Evolutionary conservation across 2,113 vertebrate species (phyloP).

Genomic region (Poeciliopsis occidentalis): DNA sequence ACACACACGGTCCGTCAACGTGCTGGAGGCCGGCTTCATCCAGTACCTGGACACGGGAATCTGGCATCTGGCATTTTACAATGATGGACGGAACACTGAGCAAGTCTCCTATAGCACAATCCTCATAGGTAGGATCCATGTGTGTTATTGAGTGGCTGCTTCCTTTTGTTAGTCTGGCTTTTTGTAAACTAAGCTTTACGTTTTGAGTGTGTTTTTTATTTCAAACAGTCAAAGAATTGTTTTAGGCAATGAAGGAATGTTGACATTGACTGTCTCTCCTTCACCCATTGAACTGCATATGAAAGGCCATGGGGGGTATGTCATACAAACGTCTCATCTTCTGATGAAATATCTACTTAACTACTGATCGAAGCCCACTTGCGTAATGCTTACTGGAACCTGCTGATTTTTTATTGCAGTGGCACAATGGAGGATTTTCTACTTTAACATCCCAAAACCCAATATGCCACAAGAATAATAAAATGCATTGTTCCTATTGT

Average conservation of each 20-base stretch:
- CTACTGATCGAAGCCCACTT: neutral
- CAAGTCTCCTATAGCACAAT: conserved; percentile 96
- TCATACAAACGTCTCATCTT: neutral
- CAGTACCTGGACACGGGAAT: conserved; percentile 96
- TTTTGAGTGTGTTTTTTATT: neutral
- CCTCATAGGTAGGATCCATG: conserved; percentile 91
- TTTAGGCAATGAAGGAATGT: neutral
- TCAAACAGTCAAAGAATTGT: neutral
- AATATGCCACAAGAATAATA: neutral
- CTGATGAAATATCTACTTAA: neutral
- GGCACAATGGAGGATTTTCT: neutral
- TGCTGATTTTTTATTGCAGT: neutral
- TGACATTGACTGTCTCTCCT: too few relatives aligned
- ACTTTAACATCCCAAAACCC: neutral
- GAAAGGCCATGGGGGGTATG: neutral
- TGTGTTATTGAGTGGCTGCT: too few relatives aligned
- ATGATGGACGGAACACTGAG: conserved; percentile 92
- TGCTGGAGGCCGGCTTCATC: conserved; percentile 95
- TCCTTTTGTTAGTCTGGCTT: neutral
- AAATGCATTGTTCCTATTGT: neutral
- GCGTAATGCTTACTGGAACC: neutral
- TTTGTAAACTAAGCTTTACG: neutral
- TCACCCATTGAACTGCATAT: neutral
- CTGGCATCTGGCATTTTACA: conserved; percentile 98
- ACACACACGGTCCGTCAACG: conserved; percentile 86